These are phyloP conservation scores for Apamea monoglypha DNA, from an alignment of 2,888 invertebrate genomes.

Conservation along the genomic window DNA sequence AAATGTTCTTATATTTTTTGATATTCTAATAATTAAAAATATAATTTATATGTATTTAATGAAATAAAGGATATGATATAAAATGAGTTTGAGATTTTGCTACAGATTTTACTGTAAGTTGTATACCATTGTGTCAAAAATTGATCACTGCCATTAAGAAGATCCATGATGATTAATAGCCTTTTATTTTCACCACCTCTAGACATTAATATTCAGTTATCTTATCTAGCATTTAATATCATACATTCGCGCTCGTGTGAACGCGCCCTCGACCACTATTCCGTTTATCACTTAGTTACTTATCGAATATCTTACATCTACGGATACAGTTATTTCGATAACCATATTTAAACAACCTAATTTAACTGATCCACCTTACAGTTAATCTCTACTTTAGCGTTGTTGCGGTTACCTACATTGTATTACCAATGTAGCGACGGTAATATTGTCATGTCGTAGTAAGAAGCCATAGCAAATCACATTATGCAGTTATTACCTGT, in stretches of 20 bases:
- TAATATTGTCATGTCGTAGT: background rate
- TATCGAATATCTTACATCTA: conserved; percentile 14
- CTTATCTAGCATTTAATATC: background rate
- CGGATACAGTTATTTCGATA: background rate
- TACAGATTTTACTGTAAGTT: background rate
- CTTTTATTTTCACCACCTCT: background rate
- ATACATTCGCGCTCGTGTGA: background rate
- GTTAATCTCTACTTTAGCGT: conserved; percentile 1
- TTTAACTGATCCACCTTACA: background rate
- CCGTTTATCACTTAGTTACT: conserved; percentile 3
- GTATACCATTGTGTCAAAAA: background rate
- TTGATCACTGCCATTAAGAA: background rate
- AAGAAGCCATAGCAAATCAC: conserved; percentile 14
- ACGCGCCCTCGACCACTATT: background rate
- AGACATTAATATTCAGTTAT: background rate
- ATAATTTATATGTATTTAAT: no score
- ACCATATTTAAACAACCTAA: background rate
- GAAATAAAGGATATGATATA: no score
- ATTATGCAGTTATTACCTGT: background rate
- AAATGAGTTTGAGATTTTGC: no score
- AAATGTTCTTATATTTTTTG: no score
- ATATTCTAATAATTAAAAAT: no score
- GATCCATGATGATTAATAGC: background rate
- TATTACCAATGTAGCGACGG: background rate
- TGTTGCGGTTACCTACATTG: background rate